A percentile compares a stretch with the other conserved stretches of the same genome.
Conservation (phyloP, 2,113 vertebrate genomes). For the Trichechus manatus region DNA sequence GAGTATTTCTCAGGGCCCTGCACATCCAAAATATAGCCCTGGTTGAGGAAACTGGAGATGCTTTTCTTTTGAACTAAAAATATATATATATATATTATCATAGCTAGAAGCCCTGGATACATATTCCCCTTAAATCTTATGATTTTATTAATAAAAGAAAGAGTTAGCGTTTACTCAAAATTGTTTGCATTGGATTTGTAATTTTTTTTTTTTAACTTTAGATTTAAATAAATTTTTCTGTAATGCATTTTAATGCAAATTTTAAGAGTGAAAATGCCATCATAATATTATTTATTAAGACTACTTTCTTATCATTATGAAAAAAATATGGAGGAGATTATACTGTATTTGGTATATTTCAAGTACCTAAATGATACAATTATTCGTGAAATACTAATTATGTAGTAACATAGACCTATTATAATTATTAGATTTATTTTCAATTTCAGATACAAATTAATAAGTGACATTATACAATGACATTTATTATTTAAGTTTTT, state of each 20-base stretch:
- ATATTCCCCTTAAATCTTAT: too few relatives aligned
- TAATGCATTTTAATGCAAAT: background rate
- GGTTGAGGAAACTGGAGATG: background rate
- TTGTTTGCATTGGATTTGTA: background rate
- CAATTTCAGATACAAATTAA: background rate
- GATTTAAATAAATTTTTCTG: background rate
- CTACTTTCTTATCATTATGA: background rate
- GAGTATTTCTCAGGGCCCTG: background rate
- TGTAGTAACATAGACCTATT: background rate
- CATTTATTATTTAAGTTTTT: conserved; percentile 52
- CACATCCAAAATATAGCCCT: background rate
- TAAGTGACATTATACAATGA: conserved; percentile 16
- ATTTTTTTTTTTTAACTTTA: background rate
- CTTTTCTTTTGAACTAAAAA: background rate
- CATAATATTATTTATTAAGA: background rate
- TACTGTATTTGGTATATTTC: background rate
- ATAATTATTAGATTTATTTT: conserved; percentile 43
- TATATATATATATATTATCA: background rate
- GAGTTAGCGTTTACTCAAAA: too few relatives aligned
- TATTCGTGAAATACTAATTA: conserved; percentile 15
- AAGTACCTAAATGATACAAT: background rate
- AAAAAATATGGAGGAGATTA: too few relatives aligned
- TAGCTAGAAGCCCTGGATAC: background rate
- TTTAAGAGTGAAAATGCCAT: background rate
- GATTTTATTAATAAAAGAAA: too few relatives aligned